Conservation (phyloP, 2,888 invertebrate species). For the Amiota minor region DNA sequence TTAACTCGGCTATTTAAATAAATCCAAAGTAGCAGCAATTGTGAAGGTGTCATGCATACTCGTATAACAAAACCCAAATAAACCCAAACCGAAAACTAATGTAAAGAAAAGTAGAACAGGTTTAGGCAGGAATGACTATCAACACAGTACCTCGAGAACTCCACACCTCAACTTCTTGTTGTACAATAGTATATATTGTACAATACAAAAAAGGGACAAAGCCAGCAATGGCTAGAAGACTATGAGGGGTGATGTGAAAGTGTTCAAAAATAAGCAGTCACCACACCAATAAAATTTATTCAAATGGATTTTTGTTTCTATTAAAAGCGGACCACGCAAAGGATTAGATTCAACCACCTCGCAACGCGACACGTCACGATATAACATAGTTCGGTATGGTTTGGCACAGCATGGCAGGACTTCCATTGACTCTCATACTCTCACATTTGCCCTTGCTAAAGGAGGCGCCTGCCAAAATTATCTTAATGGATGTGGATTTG, state of each 20-base stretch:
- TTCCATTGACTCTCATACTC: constrained; percentile 45
- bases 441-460: constrained; percentile 49
- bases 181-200: constrained; percentile 39
- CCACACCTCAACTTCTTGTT: constrained; percentile 33
- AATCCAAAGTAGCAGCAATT: not conserved
- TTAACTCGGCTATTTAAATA: constrained; percentile 1
- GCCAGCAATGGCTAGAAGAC: constrained; percentile 18
- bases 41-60: constrained; percentile 6
- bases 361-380: not conserved
- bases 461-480: constrained; percentile 34
- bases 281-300: constrained; percentile 9
- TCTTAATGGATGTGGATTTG: too few species aligned
- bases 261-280: constrained; percentile 8
- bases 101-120: too few species aligned
- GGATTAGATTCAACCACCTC: constrained; percentile 19
- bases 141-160: constrained; percentile 1
- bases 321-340: constrained; percentile 26
- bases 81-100: too few species aligned
- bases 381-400: too few species aligned
- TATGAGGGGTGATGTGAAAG: not conserved
- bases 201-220: constrained; percentile 9
- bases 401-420: constrained; percentile 25
- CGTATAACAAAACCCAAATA: constrained; percentile 26
- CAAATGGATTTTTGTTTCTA: constrained; percentile 29
- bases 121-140: constrained; percentile 7